Percentiles rank a stretch among this genome's conserved stretches.
Evolutionary conservation across 1,140 invertebrate genomes (phyloP).

Genomic region (Brachionus angularis): DNA sequence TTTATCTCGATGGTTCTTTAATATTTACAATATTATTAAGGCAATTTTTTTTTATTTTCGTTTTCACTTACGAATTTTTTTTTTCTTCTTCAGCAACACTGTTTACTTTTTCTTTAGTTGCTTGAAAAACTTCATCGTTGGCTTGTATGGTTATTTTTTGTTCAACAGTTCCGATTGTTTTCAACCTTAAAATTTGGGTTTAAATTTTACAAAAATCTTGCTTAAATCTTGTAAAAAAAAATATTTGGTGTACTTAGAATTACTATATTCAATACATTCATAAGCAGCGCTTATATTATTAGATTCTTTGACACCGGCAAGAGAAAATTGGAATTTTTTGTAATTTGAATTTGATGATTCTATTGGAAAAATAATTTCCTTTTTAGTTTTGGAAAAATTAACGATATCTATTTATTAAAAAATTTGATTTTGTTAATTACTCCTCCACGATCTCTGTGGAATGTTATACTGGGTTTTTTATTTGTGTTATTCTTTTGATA

Average conservation of each 20-base stretch:
- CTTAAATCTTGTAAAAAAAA: not conserved
- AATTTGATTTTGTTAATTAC: too few species aligned
- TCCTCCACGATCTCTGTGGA: conserved; percentile 2
- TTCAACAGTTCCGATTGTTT: conserved; percentile 38
- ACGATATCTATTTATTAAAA: too few species aligned
- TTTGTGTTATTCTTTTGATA: not conserved
- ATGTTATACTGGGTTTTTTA: conserved; percentile 16
- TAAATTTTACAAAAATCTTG: too few species aligned
- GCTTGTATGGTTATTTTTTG: conserved; percentile 43
- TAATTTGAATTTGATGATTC: conserved; percentile 13
- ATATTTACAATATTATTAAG: not conserved
- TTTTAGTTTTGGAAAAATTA: too few species aligned
- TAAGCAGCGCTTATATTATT: conserved; percentile 24
- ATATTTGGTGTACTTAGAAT: conserved; percentile 8
- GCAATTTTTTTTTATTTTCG: not conserved
- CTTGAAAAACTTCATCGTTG: conserved; percentile 45
- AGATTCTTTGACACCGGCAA: conserved; percentile 34
- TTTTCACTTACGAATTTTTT: conserved; percentile 43
- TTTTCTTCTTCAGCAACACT: conserved; percentile 43
- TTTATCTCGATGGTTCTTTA: conserved; percentile 41
- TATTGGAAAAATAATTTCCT: conserved; percentile 18
- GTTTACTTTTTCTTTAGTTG: conserved; percentile 44
- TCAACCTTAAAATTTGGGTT: not conserved
- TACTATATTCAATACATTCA: conserved; percentile 9
- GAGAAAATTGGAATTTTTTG: conserved; percentile 36